Evolutionary conservation across 2,113 vertebrate genomes (phyloP).

Genomic region (Arenaria interpres): DNA sequence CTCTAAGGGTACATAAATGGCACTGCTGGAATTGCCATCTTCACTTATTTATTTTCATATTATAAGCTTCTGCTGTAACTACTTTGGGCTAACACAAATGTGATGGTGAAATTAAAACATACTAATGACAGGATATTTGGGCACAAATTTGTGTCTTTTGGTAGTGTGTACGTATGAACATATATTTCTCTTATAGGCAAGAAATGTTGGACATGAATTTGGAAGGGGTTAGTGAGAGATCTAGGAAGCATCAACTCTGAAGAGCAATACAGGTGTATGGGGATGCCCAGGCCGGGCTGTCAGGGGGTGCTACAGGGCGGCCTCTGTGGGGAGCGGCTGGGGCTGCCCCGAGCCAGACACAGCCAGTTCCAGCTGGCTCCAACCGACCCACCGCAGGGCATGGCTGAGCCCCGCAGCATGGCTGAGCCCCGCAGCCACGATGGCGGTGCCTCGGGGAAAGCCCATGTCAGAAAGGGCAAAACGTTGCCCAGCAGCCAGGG

Average conservation of each 20-base stretch:
- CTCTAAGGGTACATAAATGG: neutral
- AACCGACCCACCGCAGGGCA: accelerated
- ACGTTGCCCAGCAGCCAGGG: accelerated
- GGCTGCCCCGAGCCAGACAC: accelerated
- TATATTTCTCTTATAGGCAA: neutral
- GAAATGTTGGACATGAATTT: neutral
- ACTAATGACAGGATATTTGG: neutral
- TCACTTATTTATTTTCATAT: neutral
- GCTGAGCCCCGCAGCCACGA: neutral
- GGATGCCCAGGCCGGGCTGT: accelerated
- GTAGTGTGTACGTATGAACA: neutral
- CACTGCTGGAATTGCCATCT: neutral
- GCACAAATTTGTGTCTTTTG: neutral
- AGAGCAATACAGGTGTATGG: neutral
- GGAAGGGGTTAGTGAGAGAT: neutral
- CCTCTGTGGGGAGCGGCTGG: accelerated
- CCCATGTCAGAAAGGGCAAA: neutral
- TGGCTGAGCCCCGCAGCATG: no score
- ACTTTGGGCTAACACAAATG: neutral
- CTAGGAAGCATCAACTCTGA: neutral
- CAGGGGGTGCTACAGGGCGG: accelerated
- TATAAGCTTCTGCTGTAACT: neutral
- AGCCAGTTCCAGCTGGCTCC: neutral
- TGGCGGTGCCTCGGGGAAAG: accelerated
- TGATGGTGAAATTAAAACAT: neutral